Conservation (phyloP, 2,113 vertebrate genomes). For the Percina caprodes region DNA sequence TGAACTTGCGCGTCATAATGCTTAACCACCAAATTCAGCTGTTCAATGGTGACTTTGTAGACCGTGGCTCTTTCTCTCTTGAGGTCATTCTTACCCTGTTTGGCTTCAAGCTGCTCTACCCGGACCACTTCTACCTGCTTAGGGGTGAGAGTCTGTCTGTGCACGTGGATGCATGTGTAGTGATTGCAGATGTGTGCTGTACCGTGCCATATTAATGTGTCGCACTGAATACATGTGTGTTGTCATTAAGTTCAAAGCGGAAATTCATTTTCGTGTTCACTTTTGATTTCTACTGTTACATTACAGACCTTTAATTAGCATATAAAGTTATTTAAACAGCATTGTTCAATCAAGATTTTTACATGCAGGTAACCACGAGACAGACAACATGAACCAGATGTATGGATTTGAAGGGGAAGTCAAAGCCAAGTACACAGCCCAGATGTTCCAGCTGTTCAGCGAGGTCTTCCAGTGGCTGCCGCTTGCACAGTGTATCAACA, state of each 20-base stretch:
- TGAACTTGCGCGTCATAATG: slow-evolving; percentile 25
- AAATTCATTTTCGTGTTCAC: neutral
- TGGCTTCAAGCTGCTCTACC: slow-evolving; percentile 94
- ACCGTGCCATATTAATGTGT: neutral
- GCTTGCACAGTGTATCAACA: slow-evolving; percentile 93
- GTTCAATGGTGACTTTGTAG: slow-evolving; percentile 96
- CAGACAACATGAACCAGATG: slow-evolving; percentile 99
- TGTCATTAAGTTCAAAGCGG: neutral
- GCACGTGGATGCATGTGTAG: neutral
- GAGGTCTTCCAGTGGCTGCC: slow-evolving; percentile 98
- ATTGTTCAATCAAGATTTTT: neutral
- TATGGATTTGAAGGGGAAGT: slow-evolving; percentile 97
- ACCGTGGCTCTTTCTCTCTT: slow-evolving; percentile 93
- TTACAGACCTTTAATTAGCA: neutral
- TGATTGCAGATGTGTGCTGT: slow-evolving; percentile 1
- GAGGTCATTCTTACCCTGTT: slow-evolving; percentile 96
- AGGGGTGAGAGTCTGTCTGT: slow-evolving; percentile 83
- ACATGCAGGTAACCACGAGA: slow-evolving; percentile 93
- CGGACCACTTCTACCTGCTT: slow-evolving; percentile 91
- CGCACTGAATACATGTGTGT: neutral
- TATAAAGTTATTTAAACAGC: neutral
- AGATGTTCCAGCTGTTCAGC: slow-evolving; percentile 97
- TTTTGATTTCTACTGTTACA: neutral
- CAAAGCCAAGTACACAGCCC: slow-evolving; percentile 95
- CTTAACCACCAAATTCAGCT: slow-evolving; percentile 85